Evolutionary conservation across 2,888 invertebrate genomes (phyloP).

Genomic region (Spatulosminthurus flaviceps): DNA sequence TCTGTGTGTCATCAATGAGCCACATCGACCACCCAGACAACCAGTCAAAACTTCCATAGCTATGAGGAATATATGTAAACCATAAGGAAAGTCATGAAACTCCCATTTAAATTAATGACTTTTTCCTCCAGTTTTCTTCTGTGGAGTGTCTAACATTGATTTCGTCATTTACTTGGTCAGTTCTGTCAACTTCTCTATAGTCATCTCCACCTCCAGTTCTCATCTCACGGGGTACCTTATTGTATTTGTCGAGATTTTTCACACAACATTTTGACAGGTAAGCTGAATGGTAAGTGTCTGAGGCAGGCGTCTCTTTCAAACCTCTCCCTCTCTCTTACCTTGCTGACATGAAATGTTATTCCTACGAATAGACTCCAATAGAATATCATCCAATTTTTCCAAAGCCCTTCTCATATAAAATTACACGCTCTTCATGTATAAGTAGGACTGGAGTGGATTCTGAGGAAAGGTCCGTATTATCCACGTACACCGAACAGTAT

Average conservation of each 20-base stretch:
- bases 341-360: constrained; percentile 63
- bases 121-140: neutral
- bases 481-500: no score
- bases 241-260: constrained; percentile 57
- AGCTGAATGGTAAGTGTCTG: constrained; percentile 54
- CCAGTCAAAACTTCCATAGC: constrained; percentile 62
- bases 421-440: neutral
- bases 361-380: neutral
- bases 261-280: constrained; percentile 63
- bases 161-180: constrained; percentile 24
- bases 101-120: constrained; percentile 48
- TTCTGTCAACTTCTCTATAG: constrained; percentile 14
- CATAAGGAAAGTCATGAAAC: constrained; percentile 39
- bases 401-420: neutral
- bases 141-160: constrained; percentile 19
- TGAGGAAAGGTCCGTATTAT: no score
- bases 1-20: constrained; percentile 60
- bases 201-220: neutral
- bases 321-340: no score
- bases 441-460: neutral
- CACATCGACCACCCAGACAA: constrained; percentile 63
- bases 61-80: constrained; percentile 60
- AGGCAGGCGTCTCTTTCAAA: no score
- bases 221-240: constrained; percentile 48
- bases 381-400: neutral